phyloP scores from a whole-genome alignment of 2,888 invertebrate genomes.

The Stenoptilia bipunctidactyla region DNA sequence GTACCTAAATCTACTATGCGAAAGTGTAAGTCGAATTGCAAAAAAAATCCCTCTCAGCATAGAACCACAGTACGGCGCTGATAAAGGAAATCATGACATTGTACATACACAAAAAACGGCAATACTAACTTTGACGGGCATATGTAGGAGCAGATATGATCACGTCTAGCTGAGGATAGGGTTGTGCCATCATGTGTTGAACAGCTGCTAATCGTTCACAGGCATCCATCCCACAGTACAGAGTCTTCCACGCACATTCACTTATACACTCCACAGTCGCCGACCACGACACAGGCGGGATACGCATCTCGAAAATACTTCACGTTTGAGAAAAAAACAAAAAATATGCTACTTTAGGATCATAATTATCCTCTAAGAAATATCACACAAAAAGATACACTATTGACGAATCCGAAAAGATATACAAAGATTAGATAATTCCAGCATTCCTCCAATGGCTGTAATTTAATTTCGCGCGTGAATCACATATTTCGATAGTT shows the following conservation, averaged over 20 bases:
- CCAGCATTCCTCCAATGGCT: conserved; percentile 34
- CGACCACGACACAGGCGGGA: conserved; percentile 35
- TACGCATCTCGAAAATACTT: conserved; percentile 24
- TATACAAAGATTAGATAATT: conserved; percentile 24
- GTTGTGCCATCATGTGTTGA: conserved; percentile 35
- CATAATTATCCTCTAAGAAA: too few relatives aligned
- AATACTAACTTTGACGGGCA: conserved; percentile 42
- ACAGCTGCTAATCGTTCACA: conserved; percentile 39
- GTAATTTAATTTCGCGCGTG: conserved; percentile 44
- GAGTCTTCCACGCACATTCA: conserved; percentile 40
- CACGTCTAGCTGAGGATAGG: conserved; percentile 48
- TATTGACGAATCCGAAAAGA: background rate
- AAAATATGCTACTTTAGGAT: background rate
- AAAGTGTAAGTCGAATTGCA: too few relatives aligned
- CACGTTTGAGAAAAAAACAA: background rate
- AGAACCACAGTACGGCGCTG: too few relatives aligned
- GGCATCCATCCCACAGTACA: conserved; percentile 38
- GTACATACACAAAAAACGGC: too few relatives aligned
- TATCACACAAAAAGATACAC: background rate
- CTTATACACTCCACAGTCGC: conserved; percentile 37
- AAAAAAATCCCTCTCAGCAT: too few relatives aligned
- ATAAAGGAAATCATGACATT: too few relatives aligned
- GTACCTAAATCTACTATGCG: too few relatives aligned
- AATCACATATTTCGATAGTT: conserved; percentile 40
- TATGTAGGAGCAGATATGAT: conserved; percentile 44